Percentiles rank a stretch among this genome's conserved stretches.
phyloP scores from a whole-genome alignment of 1,140 invertebrate species.

The Paramacrobiotus metropolitanus region DNA sequence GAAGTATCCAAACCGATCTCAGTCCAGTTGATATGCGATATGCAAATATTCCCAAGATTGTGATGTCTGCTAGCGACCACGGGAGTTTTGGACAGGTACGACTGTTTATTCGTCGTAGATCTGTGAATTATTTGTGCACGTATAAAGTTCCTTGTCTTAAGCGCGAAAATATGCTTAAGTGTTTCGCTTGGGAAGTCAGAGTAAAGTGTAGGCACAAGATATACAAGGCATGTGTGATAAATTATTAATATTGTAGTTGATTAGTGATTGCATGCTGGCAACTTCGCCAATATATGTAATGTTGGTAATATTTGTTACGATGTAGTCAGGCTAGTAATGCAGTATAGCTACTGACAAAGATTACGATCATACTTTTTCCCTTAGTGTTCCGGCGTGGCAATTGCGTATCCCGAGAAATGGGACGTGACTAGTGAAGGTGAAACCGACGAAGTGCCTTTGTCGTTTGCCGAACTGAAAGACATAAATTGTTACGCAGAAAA shows the following conservation, averaged over 20 bases:
- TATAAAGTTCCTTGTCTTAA: too few relatives aligned
- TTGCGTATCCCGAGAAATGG: background rate
- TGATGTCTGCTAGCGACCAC: background rate
- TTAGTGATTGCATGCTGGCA: too few relatives aligned
- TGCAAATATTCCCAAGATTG: background rate
- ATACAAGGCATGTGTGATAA: too few relatives aligned
- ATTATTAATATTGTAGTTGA: too few relatives aligned
- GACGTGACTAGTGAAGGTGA: background rate
- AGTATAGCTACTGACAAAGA: constrained; percentile 2
- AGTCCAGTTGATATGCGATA: too few relatives aligned
- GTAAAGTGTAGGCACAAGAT: too few relatives aligned
- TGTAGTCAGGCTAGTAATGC: constrained; percentile 4
- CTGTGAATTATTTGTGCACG: background rate
- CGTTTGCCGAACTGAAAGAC: constrained; percentile 44
- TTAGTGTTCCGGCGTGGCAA: background rate
- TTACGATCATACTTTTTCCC: background rate
- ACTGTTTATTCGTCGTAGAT: background rate
- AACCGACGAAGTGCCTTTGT: constrained; percentile 33
- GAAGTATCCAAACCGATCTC: too few relatives aligned
- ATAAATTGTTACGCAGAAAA: constrained; percentile 73
- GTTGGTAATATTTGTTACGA: too few relatives aligned
- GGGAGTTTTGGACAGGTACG: constrained; percentile 3
- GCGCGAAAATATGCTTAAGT: too few relatives aligned
- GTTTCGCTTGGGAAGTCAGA: too few relatives aligned
- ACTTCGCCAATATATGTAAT: too few relatives aligned